Evolutionary conservation across 2,113 vertebrate species (phyloP).

Genomic region (Actenoides hombroni): DNA sequence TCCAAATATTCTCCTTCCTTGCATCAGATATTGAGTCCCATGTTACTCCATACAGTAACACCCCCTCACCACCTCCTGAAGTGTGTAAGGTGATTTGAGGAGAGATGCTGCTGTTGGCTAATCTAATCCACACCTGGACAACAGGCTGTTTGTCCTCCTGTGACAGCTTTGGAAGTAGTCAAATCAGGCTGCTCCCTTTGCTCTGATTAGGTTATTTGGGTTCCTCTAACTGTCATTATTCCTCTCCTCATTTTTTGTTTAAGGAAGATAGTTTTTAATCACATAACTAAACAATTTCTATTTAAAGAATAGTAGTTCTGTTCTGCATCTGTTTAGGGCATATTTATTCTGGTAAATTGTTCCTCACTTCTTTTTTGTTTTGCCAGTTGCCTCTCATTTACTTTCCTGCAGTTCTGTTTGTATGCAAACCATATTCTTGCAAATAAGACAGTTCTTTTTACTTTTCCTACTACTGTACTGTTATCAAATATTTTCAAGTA

Average conservation of each 20-base stretch:
- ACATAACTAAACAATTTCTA: neutral
- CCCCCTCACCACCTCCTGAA: neutral
- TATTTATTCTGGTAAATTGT: neutral
- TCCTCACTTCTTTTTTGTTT: neutral
- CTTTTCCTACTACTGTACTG: neutral
- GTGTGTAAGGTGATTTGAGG: neutral
- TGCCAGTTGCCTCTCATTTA: neutral
- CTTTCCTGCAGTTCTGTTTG: neutral
- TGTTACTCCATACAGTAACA: neutral
- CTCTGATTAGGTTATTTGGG: neutral
- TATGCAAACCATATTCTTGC: neutral
- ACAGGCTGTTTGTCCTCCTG: neutral
- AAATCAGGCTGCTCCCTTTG: neutral
- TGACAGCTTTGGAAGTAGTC: neutral
- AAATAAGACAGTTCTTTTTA: neutral
- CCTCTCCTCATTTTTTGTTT: neutral
- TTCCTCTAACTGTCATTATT: neutral
- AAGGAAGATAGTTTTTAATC: neutral
- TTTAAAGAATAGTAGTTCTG: neutral
- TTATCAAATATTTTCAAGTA: neutral
- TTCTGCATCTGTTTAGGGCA: neutral
- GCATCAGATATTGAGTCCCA: neutral
- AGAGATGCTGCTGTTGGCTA: neutral
- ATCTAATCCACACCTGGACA: neutral
- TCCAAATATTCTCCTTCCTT: neutral